These are phyloP conservation scores for Odontamblyopus lacepedii DNA, from an alignment of 2,797 vertebrate genomes.

Conservation along the genomic window DNA sequence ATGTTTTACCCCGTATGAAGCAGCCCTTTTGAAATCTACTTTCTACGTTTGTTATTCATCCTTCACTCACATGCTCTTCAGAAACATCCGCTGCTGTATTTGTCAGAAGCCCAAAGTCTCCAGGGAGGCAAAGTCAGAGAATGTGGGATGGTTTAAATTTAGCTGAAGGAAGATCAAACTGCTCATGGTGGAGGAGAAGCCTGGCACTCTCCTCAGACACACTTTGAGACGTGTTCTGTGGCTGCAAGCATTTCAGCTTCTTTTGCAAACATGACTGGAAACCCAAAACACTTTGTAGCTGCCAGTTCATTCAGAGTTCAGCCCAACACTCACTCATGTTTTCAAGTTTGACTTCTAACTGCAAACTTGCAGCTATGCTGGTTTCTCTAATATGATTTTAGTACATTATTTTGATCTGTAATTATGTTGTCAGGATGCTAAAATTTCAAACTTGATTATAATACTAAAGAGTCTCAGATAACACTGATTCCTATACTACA, in stretches of 20 bases:
- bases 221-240: constrained; percentile 27
- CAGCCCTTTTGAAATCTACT: neutral
- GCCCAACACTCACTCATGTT: neutral
- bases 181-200: constrained; percentile 5
- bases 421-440: no score
- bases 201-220: constrained; percentile 9
- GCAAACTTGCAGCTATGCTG: neutral
- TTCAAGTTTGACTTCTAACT: neutral
- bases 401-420: no score
- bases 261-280: constrained; percentile 24
- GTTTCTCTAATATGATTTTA: neutral
- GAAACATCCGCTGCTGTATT: constrained; percentile 18
- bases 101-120: constrained; percentile 16
- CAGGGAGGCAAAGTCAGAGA: constrained; percentile 10
- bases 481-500: no score
- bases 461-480: no score
- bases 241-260: constrained; percentile 11
- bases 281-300: neutral
- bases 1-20: neutral
- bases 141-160: constrained; percentile 30
- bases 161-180: constrained; percentile 24
- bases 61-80: constrained; percentile 21
- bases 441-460: no score
- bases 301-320: constrained; percentile 42
- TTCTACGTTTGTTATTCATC: constrained; percentile 1